phyloP scores from a whole-genome alignment of 2,888 invertebrate species.

The Argyra leucocephala region DNA sequence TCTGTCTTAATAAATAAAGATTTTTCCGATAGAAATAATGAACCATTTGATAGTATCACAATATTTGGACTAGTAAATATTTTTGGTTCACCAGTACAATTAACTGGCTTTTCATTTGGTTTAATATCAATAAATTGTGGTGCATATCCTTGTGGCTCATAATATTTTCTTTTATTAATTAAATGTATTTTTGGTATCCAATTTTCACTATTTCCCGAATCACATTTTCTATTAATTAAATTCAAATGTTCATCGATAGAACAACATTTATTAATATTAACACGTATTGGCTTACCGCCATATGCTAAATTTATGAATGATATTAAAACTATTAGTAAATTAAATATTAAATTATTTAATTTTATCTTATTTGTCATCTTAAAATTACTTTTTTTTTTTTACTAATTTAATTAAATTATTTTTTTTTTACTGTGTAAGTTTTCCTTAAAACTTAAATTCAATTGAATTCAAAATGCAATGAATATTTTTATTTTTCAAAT shows the following conservation, averaged over 20 bases:
- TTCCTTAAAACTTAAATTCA: not conserved
- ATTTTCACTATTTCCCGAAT: constrained; percentile 33
- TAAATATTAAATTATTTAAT: not conserved
- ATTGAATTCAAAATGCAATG: not conserved
- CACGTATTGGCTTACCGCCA: constrained; percentile 28
- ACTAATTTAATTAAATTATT: not conserved
- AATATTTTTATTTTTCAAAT: not conserved
- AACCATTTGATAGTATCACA: constrained; percentile 54
- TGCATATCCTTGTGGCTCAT: constrained; percentile 37
- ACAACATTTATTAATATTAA: constrained; percentile 49
- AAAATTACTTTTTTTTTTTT: not conserved
- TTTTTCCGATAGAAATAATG: constrained; percentile 49
- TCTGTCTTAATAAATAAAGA: constrained; percentile 45
- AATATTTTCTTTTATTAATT: constrained; percentile 42
- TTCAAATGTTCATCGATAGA: constrained; percentile 46
- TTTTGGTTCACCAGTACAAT: constrained; percentile 33
- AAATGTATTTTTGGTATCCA: constrained; percentile 55
- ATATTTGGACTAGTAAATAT: constrained; percentile 31
- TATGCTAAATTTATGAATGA: not conserved
- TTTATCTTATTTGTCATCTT: not conserved
- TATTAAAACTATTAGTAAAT: not conserved
- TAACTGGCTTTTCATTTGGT: constrained; percentile 39
- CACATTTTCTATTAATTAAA: constrained; percentile 37
- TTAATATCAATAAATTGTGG: constrained; percentile 43
- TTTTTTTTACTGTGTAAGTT: not conserved